Evolutionary conservation across 2,113 vertebrate species (phyloP).

Genomic region (Xyrauchen texanus): DNA sequence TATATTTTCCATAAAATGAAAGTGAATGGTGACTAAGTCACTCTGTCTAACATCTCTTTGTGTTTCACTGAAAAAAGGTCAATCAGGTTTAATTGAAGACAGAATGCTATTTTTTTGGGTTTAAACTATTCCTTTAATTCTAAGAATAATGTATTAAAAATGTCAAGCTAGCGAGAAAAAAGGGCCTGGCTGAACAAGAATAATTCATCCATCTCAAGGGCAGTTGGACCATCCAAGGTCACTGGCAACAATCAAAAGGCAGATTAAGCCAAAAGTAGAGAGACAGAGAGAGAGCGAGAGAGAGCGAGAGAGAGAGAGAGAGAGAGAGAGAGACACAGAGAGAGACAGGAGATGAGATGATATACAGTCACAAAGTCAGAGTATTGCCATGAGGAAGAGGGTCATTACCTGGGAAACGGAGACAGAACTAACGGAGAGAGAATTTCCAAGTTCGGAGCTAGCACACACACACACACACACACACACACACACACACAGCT

Average conservation of each 20-base stretch:
- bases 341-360: neutral
- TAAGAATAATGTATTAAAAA: neutral
- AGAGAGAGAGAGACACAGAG: constrained; percentile 6
- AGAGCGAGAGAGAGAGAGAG: neutral
- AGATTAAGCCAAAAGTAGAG: constrained; percentile 16
- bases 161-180: neutral
- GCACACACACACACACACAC: constrained; percentile 18
- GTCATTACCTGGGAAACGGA: constrained; percentile 24
- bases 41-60: too few species aligned
- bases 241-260: constrained; percentile 20
- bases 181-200: neutral
- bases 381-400: neutral
- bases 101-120: too few species aligned
- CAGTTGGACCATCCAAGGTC: constrained; percentile 16
- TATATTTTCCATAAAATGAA: too few species aligned
- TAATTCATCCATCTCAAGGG: neutral
- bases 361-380: constrained; percentile 34
- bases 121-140: too few species aligned
- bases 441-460: neutral
- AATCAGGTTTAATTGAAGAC: too few species aligned
- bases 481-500: neutral
- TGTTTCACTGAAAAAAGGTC: too few species aligned
- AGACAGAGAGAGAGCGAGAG: constrained; percentile 14
- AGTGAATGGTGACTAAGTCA: too few species aligned
- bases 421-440: constrained; percentile 24